Evolutionary conservation across 2,797 vertebrate genomes (phyloP).

Genomic region (Cirrhinus mrigala): DNA sequence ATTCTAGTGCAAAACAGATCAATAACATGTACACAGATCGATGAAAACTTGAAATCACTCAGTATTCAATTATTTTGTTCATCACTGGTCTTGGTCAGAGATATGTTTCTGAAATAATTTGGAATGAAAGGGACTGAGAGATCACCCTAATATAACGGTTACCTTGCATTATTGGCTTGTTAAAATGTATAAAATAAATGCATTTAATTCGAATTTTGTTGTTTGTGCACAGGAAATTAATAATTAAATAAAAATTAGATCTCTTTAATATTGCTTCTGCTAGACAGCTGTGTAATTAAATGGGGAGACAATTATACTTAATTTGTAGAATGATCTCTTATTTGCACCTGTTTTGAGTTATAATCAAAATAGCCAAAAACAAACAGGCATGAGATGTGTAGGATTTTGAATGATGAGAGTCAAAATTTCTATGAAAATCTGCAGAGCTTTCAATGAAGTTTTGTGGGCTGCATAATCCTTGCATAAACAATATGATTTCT

Average conservation of each 20-base stretch:
- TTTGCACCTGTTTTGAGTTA: background rate
- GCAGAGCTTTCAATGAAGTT: background rate
- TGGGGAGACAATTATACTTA: background rate
- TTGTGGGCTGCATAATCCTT: background rate
- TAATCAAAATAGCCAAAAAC: background rate
- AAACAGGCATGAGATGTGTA: background rate
- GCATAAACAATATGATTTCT: background rate
- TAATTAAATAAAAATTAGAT: background rate
- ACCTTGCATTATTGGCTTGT: background rate
- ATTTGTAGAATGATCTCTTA: background rate
- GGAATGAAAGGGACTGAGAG: background rate
- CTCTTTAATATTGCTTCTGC: background rate
- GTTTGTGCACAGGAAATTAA: no score
- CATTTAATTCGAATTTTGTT: background rate
- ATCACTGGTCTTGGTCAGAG: background rate
- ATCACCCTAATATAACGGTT: background rate
- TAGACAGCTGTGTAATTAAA: background rate
- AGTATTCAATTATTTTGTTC: slow-evolving; percentile 16
- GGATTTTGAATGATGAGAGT: background rate
- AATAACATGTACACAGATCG: slow-evolving; percentile 32
- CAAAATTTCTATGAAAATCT: background rate
- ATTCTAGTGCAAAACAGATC: slow-evolving; percentile 33
- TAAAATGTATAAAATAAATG: background rate
- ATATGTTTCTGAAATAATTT: background rate
- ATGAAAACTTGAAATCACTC: slow-evolving; percentile 5